Base-by-base conservation (phyloP, 2,797 vertebrate genomes). In the Paramormyrops hopkinsi region DNA sequence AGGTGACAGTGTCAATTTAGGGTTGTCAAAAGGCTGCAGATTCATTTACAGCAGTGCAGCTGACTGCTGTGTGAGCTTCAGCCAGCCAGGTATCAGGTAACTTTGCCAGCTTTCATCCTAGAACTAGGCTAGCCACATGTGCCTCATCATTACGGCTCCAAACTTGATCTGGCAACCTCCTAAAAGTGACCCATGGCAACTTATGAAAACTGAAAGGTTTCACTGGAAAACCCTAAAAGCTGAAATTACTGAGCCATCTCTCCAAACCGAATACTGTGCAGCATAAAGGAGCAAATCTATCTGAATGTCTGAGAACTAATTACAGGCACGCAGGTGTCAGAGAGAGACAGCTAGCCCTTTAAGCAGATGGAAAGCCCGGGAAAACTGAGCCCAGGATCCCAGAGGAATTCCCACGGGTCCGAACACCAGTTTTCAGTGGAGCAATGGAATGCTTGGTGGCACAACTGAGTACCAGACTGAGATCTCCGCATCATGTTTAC, bases 371-470 rank as follows among this genome's bases (percentile, higher is more conserved):
- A 91, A 88, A 76, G 41, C 84, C 84, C 91, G 88, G 89, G 90
- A 88, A 93, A 90, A 93, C 92, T 90, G 90, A 86, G 90, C 89
- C 93, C 90, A 91, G 91, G 91, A 90, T 92, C 89, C 91, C 91
- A 92, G 92, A 88, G 86, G 92, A 92, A 92, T 87, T 92, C 90
- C 91, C 91, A 93, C 93, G 90, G 90, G 91, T 91, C 90, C 93
- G 91, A 93, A 93, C 92, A 90, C 93, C 92, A 90, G 93, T 93
- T 91, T 93, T 92, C 83, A 88, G 89, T 92, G 92, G 93, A 95
- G 93, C 93, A 95, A 93, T 94, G 94, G 93, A 95, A 95, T 94
- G 93, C 92, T 91, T 91, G 92, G 92, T 94, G 95, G 94, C 95
- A 95, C 93, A 93, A 95, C 90, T 93, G 19, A 5, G 88, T 90